Conservation (phyloP, 2,888 invertebrate species). For the Sicus ferrugineus region DNA sequence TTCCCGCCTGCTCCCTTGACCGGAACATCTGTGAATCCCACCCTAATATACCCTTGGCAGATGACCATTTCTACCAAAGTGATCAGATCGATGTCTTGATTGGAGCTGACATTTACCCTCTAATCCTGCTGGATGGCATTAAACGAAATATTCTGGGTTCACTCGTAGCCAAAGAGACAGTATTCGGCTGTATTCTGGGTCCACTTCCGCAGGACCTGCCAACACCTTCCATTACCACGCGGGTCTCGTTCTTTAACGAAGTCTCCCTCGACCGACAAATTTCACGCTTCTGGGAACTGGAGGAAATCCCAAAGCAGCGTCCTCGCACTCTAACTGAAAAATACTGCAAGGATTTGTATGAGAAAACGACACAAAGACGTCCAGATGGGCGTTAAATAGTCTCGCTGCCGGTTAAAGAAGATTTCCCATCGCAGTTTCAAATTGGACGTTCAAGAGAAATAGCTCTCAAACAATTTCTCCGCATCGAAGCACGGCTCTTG, state of each 20-base stretch:
- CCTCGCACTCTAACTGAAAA: background rate
- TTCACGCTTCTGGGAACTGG: background rate
- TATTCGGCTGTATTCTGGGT: background rate
- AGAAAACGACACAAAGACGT: background rate
- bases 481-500: no score
- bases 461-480: no score
- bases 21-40: background rate
- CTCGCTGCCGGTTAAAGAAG: slow-evolving; percentile 13
- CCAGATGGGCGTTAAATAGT: slow-evolving; percentile 28
- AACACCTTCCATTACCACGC: background rate
- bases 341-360: slow-evolving; percentile 15
- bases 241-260: background rate
- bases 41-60: background rate
- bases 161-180: background rate
- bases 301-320: background rate
- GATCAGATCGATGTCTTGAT: slow-evolving; percentile 4
- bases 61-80: background rate
- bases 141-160: background rate
- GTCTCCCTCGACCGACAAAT: background rate
- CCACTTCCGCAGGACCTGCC: background rate
- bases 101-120: background rate
- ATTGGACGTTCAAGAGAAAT: no score
- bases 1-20: background rate
- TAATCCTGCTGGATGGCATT: background rate
- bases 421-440: background rate